A percentile compares a stretch with the other conserved stretches of the same genome.
These are phyloP conservation scores for Adoxophyes honmai DNA, from an alignment of 1,140 invertebrate genomes.

Conservation along the genomic window DNA sequence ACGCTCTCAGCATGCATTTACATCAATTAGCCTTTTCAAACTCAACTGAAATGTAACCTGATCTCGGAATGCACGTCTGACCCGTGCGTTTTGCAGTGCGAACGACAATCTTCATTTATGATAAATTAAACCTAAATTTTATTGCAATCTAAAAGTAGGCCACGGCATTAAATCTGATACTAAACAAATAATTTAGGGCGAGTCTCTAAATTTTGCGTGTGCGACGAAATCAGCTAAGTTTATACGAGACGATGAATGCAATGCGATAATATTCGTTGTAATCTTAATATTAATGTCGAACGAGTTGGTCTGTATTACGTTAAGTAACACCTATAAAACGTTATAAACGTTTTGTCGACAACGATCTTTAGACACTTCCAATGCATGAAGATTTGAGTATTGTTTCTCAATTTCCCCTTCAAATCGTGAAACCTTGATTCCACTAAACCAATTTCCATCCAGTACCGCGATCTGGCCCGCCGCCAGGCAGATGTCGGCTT, in stretches of 20 bases:
- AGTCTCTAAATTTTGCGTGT: too few relatives aligned
- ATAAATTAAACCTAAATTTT: conserved; percentile 1
- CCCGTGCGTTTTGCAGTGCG: background rate
- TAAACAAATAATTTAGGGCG: too few relatives aligned
- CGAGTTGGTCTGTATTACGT: too few relatives aligned
- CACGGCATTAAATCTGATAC: background rate
- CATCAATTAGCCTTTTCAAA: conserved; percentile 60
- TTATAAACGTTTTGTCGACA: too few relatives aligned
- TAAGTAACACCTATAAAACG: too few relatives aligned
- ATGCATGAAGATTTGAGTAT: too few relatives aligned
- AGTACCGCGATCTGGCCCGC: background rate
- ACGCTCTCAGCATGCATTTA: conserved; percentile 55
- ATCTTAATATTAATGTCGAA: too few relatives aligned
- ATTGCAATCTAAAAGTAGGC: background rate
- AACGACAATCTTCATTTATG: conserved; percentile 5
- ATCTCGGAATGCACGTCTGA: background rate
- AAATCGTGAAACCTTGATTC: conserved; percentile 1
- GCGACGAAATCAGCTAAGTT: too few relatives aligned
- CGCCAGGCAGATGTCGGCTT: conserved; percentile 8
- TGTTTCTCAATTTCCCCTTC: background rate
- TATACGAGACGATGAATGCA: too few relatives aligned
- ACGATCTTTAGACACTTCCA: too few relatives aligned
- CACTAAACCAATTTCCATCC: background rate
- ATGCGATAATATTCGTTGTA: too few relatives aligned
- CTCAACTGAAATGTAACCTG: conserved; percentile 22